Base-by-base conservation (phyloP, 2,888 invertebrate genomes). In the Agrilus mali region DNA sequence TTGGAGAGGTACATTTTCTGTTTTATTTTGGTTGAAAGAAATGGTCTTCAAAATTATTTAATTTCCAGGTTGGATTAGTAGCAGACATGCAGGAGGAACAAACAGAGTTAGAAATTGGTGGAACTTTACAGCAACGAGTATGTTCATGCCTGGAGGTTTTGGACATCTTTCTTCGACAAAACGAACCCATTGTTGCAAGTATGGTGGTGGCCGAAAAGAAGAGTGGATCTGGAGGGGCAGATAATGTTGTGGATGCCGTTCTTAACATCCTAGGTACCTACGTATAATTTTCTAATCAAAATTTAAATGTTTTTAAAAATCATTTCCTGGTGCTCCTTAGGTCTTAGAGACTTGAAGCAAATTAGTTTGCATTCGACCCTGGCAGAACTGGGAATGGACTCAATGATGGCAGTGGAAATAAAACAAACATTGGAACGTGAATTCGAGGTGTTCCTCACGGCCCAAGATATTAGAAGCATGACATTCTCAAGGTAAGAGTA, bases 391-490 rank as follows among this genome's bases (percentile, higher is more conserved):
- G 96, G 96, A 32, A 86, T 97, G 81, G 95, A 97, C 68, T 95
- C 95, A 2, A 80, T 96, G 72, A 95, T 93, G 90, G 90, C 89
- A 0, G 89, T 94, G 0, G 95, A 97, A 67, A 90, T 97, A 53
- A 94, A 94, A 55, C 93, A 94, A 66, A 84, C 85, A 0, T 65
- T 94, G 2, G 93, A 94, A 63, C 72, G 90, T 54, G 88, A 92
- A 61, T 93, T 84, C 60, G 92, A 94, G 59, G 70, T 95, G 42
- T 80, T 82, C 60, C 70, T 96, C 4, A 81, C 88, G 0, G 82
- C 90, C 5, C 86, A 88, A 59, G 92, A 94, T 53, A 82, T 94
- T 45, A 75, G 92, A 40, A 75, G 77, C 1, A 66, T 93, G 33
- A 92, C 87, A 0, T 82, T 92, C 52, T 76, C 78, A 15, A 82